These are phyloP conservation scores for Dolomedes plantarius DNA, from an alignment of 2,888 invertebrate genomes.

Conservation along the genomic window DNA sequence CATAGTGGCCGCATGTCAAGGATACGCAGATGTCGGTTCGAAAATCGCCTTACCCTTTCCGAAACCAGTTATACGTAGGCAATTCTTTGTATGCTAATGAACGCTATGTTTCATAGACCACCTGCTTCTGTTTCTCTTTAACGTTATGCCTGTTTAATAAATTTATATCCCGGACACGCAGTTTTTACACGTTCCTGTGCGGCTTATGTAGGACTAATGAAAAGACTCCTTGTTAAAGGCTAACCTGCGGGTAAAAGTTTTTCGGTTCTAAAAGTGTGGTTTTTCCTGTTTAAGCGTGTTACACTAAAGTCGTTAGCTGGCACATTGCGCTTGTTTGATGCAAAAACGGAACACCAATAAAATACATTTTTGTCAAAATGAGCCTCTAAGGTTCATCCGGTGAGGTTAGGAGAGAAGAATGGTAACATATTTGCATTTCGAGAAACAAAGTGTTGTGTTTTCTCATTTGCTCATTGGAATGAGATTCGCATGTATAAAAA, in stretches of 20 bases:
- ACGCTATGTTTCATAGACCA: slow-evolving; percentile 48
- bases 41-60: slow-evolving; percentile 23
- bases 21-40: slow-evolving; percentile 38
- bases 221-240: slow-evolving; percentile 33
- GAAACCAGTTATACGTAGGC: slow-evolving; percentile 50
- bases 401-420: background rate
- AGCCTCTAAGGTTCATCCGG: background rate
- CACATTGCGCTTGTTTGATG: background rate
- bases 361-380: background rate
- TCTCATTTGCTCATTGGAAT: too few species aligned
- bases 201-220: slow-evolving; percentile 25
- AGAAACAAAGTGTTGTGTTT: background rate
- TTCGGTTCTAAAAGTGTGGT: background rate
- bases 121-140: slow-evolving; percentile 35
- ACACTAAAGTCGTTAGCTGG: slow-evolving; percentile 15
- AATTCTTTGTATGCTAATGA: slow-evolving; percentile 62
- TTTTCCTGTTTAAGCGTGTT: slow-evolving; percentile 28
- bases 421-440: background rate
- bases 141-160: slow-evolving; percentile 43
- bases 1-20: background rate
- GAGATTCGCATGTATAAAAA: too few species aligned
- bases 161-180: slow-evolving; percentile 58
- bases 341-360: background rate
- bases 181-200: slow-evolving; percentile 26
- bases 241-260: background rate